Evolutionary conservation across 2,888 invertebrate genomes (phyloP).

Genomic region (Thelaira solivaga): DNA sequence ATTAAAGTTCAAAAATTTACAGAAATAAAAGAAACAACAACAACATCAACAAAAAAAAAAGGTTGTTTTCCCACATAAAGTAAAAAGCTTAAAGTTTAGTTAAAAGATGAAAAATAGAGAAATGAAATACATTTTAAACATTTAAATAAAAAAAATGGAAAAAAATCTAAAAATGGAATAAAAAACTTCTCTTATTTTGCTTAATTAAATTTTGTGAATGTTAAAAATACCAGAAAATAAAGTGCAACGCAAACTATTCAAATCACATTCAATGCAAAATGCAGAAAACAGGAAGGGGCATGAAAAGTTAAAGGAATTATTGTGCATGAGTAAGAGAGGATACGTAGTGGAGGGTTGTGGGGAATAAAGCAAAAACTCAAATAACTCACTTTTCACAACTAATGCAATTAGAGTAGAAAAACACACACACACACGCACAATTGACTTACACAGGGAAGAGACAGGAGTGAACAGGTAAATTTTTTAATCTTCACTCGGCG

Average conservation of each 20-base stretch:
- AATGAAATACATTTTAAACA: constrained; percentile 19
- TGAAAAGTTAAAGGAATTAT: background rate
- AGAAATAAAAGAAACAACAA: too few species aligned
- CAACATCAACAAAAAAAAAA: background rate
- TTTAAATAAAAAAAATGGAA: too few species aligned
- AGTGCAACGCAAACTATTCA: constrained; percentile 60
- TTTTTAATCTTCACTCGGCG: background rate
- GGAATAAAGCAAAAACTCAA: background rate
- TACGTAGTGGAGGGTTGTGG: background rate
- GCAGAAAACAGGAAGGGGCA: background rate
- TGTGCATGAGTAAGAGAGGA: too few species aligned
- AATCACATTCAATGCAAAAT: constrained; percentile 49
- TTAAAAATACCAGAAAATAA: constrained; percentile 60
- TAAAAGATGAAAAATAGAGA: constrained; percentile 33
- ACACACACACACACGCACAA: background rate
- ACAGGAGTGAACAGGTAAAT: constrained; percentile 2
- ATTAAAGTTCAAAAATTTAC: constrained; percentile 35
- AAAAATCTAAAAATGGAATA: constrained; percentile 8
- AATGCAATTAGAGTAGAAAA: constrained; percentile 27
- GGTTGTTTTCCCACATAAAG: background rate
- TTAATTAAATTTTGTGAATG: constrained; percentile 65
- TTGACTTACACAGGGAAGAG: background rate
- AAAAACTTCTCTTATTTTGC: constrained; percentile 57
- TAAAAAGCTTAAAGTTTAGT: constrained; percentile 34
- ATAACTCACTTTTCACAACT: constrained; percentile 9